These are phyloP conservation scores for Pteronotus mesoamericanus DNA, from an alignment of 2,797 vertebrate species.

Conservation along the genomic window DNA sequence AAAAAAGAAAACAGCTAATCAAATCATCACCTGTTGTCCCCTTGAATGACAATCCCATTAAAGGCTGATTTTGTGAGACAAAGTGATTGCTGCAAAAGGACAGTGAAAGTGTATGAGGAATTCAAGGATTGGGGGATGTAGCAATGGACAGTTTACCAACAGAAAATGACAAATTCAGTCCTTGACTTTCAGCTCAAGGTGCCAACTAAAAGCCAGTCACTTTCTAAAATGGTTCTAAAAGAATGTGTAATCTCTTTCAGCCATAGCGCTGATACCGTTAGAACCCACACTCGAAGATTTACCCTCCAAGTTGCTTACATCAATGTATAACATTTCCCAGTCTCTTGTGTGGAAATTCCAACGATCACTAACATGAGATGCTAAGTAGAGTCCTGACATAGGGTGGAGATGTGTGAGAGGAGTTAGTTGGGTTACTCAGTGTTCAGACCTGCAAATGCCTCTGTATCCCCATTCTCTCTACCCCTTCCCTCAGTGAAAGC, in stretches of 20 bases:
- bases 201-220: background rate
- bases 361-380: background rate
- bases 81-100: background rate
- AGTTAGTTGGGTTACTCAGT: background rate
- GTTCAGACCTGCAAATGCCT: background rate
- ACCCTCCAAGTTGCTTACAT: background rate
- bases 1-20: background rate
- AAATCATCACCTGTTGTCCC: background rate
- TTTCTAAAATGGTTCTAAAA: background rate
- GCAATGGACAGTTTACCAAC: background rate
- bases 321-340: background rate
- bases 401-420: background rate
- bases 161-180: background rate
- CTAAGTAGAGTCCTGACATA: background rate
- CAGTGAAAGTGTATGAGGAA: background rate
- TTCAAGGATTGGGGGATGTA: background rate
- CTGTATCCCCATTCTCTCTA: rapidly evolving
- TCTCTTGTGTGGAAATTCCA: background rate
- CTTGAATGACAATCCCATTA: background rate
- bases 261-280: background rate
- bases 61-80: background rate
- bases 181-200: background rate
- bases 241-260: background rate
- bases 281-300: background rate
- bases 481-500: background rate